Evolutionary conservation across 2,113 vertebrate genomes (phyloP), one percentile per base, ranked within the genome.

Genomic region (Columba livia): DNA sequence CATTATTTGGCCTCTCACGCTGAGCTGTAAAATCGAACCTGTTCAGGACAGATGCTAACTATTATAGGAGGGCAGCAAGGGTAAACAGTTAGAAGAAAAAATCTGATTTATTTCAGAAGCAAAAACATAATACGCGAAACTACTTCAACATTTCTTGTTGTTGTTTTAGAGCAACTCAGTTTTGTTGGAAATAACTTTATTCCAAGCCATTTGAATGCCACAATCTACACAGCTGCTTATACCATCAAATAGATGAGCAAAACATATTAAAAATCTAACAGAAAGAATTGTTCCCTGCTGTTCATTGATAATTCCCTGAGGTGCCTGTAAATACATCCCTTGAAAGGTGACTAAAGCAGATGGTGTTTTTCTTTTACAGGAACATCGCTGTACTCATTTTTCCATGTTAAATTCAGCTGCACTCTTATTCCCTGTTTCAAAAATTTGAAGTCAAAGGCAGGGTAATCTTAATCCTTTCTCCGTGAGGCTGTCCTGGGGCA

Each of bases 261-360:
- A 65, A 10, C 57, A 47, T 83, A 70, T 28, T 77, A 70, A 66
- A 66, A 96, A 92, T 61, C 81, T 89, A 96, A 83, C 60, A 90
- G 31, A 80, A 62, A 42, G 96, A 97, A 97, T 79, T 96, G 74
- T 17, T 95, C 89, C 79, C 88, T 62, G 19, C 15, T 83, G 85
- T 47, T 84, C 26, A 62, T 7, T 78, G 61, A 29, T 4, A 88
- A 25, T 48, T 67, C 60, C 83, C 72, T 32, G 25, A 44, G 66
- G 24, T 82, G 62, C 34, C 25, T 60, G 14, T 53, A 88, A 89
- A 86, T 19, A 64, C 2, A 62, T 26, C 65, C 51, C 50, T 60
- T 81, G 89, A 88, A 85, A 94, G 69, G 94, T 91, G 84, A 97
- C 65, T 79, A 92, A 88, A 94, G 78, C 91, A 96, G 61, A 69